Base-by-base conservation (phyloP, 2,113 vertebrate genomes). In the Pseudopipra pipra region DNA sequence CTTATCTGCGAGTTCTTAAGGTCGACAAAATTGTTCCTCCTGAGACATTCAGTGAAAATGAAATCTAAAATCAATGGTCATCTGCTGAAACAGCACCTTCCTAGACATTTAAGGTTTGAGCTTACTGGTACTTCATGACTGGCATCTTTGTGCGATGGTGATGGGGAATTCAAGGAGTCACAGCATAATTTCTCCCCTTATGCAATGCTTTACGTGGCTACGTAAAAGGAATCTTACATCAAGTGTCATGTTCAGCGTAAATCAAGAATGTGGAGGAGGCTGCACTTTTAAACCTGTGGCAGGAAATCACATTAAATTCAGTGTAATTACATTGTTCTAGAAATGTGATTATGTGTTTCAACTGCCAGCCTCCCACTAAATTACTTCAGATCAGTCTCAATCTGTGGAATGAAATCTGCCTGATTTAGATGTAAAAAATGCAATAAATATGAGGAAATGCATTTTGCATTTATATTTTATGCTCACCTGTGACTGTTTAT, bases 271-370 rank as follows among this genome's bases (percentile, higher is more conserved):
- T 90, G 95, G 89, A 95, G 94, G 94, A 97, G 90, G 95, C 79
- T 85, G 58, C 84, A 95, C 92, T 94, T 93, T 81, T 68, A 68
- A 94, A 86, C 65, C 31, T 84, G 88, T 85, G 96, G 87, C 92
- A 90, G 93, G 92, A 94, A 97, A 93, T 97, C 63, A 68, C 91
- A 85, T 90, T 91, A 95, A 91, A 94, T 92, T 95, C 83, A 75
- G 35, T 91, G 91, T 94, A 80, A 85, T 90, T 87, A 80, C 97
- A 91, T 95, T 93, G 95, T 94, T 95, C 95, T 94, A 90, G 84
- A 92, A 94, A 94, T 93, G 90, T 89, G 95, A 90, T 96, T 96
- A 85, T 81, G 93, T 93, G 84, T 96, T 97, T 97, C 96, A 96
- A 74, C 94, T 82, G 89, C 67, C 73, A 96, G 62, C 82, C 88